Conservation (phyloP, 2,888 invertebrate species). For the Gonocerus acuteangulatus region DNA sequence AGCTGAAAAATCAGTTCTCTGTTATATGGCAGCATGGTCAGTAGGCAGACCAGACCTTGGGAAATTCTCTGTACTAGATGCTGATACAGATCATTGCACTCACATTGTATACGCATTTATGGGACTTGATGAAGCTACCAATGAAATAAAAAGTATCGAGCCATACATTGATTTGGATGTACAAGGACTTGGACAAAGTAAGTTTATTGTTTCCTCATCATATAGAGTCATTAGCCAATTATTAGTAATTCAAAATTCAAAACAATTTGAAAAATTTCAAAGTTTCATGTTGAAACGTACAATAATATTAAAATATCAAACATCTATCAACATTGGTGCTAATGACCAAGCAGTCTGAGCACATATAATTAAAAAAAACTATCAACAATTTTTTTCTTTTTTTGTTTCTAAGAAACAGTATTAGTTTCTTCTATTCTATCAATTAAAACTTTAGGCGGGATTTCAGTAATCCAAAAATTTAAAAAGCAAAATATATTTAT, state of each 20-base stretch:
- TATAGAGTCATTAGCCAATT: no score
- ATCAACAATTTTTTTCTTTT: no score
- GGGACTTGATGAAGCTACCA: constrained; percentile 60
- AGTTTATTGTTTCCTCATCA: no score
- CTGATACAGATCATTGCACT: constrained; percentile 68
- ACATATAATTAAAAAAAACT: no score
- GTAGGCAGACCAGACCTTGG: constrained; percentile 60
- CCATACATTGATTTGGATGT: constrained; percentile 44
- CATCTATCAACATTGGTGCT: no score
- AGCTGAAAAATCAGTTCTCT: constrained; percentile 51
- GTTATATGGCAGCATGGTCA: constrained; percentile 74
- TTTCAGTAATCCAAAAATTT: no score
- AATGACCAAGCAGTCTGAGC: no score
- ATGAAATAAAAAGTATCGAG: constrained; percentile 63
- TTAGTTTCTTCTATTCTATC: no score
- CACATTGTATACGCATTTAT: constrained; percentile 75
- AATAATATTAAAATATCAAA: no score
- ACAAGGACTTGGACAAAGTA: neutral
- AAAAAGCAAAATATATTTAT: no score
- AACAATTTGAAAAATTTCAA: neutral
- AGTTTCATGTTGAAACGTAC: neutral
- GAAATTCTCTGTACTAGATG: constrained; percentile 53
- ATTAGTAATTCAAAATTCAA: neutral
- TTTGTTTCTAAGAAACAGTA: no score
- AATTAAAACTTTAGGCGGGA: no score